Conservation (phyloP, 2,888 invertebrate genomes). For the Tetheella fluctuosa region DNA sequence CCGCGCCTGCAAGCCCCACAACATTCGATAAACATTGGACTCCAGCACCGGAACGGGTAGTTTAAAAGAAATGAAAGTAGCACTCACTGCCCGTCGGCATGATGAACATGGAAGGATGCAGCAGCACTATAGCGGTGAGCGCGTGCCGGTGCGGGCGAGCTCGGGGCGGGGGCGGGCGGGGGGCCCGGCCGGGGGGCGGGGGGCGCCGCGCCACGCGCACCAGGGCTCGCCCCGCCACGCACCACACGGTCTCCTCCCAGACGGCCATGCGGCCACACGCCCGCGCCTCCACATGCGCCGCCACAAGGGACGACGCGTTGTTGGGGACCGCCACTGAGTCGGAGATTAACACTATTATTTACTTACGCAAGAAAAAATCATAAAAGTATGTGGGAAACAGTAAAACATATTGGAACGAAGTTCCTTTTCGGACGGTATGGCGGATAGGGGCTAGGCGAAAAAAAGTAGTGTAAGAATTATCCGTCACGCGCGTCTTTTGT, state of each 20-base stretch:
- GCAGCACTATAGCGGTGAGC: constrained; percentile 49
- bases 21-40: neutral
- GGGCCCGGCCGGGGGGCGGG: constrained; percentile 18
- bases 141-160: constrained; percentile 25
- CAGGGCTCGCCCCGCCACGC: constrained; percentile 61
- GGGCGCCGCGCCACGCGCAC: constrained; percentile 52
- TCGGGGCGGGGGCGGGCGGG: constrained; percentile 27
- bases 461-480: too few species aligned
- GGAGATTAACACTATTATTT: too few species aligned
- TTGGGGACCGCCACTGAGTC: constrained; percentile 14
- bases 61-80: too few species aligned
- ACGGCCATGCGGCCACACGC: constrained; percentile 55
- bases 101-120: constrained; percentile 49
- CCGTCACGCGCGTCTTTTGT: too few species aligned
- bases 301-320: constrained; percentile 17
- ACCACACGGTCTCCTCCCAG: constrained; percentile 73
- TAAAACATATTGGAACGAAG: too few species aligned
- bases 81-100: constrained; percentile 14
- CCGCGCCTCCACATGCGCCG: constrained; percentile 28
- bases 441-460: too few species aligned
- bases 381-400: too few species aligned
- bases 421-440: too few species aligned
- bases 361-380: too few species aligned
- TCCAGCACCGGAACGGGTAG: too few species aligned
- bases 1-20: constrained; percentile 52